Evolutionary conservation across 2,113 vertebrate genomes (phyloP), one percentile per base, ranked within the genome.

Genomic region (Nibea coibor): DNA sequence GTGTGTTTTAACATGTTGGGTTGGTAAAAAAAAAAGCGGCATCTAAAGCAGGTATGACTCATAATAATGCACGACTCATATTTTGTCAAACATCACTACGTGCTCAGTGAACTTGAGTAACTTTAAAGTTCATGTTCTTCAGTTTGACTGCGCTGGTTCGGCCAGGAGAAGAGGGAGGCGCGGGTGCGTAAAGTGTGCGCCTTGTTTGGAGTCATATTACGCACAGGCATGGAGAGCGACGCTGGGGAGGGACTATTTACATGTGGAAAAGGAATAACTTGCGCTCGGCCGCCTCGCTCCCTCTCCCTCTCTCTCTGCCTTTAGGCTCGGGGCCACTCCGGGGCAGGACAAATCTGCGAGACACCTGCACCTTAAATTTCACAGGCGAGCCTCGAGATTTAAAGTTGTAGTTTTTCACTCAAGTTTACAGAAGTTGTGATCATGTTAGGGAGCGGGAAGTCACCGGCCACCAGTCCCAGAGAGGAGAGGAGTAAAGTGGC

Each of bases 381-480:
- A 6, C 57, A 35, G 39, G 57, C 45, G 10, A 1, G 35, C 35
- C 64, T 24, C 22, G 19, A 22, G 59, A 0, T 3, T n/a, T 42
- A 5, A 15, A 45, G 57, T 28, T 59, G n/a, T 11, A 26, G 31
- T 45, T 3, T 71, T 66, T 72, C 39, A 20, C 42, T 5, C 24
- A 62, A 63, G 70, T 74, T 54, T 72, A 8, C 6, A 2, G 7
- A 58, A 73, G 63, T 31, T 56, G 11, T 6, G 1, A 54, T 1
- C 5, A 95, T 95, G 94, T 86, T 92, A 22, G 91, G 91, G 63
- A 91, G 87, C 71, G 86, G 81, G 20, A 94, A 92, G 85, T 77
- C 86, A 48, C 35, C 77, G 54, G 68, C 72, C 54, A n/a, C 42
- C 75, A 53, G 78, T 22, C n/a, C 85, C 51, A 63, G 53, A 45